Evolutionary conservation across 2,888 invertebrate genomes (phyloP), one percentile per base, ranked within the genome.

Genomic region (Euplexia lucipara): DNA sequence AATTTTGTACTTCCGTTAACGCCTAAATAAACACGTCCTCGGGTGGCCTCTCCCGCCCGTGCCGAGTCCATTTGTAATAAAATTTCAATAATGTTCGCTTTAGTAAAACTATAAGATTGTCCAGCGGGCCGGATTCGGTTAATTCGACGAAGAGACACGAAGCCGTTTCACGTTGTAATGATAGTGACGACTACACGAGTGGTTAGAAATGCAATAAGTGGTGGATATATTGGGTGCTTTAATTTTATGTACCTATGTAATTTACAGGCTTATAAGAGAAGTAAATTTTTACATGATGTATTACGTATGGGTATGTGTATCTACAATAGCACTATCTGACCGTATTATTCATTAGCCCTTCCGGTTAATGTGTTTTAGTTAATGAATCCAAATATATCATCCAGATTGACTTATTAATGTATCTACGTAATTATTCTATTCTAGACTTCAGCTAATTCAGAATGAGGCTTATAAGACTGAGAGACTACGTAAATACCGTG

Each of bases 381-480:
- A 68, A 63, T 52, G 35, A 68, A 70, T 70, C 58, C 78, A 71
- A 70, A 67, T 59, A 41, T 71, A 64, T 73, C 52, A 61, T 77
- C 81, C 60, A 71, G 73, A 74, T 77, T 71, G 26, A 68, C 70
- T 71, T 73, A 61, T 70, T 75, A 73, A 70, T 78, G 78, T 72
- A 82, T 79, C 63, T 78, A 74, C 75, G 57, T 78, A 82, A 81
- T 83, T 82, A 85, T 83, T 79, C 81, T 79, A 75, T 83, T 84
- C 82, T 84, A 83, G 80, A 87, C 85, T 86, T 89, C 92, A 90
- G 88, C 90, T 86, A 82, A 82, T 86, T 86, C 90, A 89, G 89
- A 86, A 89, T 88, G 90, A 92, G 90, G 91, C 91, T 89, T 89
- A 94, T 92, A 95, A 95, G 94, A 95, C 94, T 95, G 94, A 94